Percentiles rank a stretch among this genome's conserved stretches.
Conservation (phyloP, 2,888 invertebrate genomes). For the Mesoligia furuncula region DNA sequence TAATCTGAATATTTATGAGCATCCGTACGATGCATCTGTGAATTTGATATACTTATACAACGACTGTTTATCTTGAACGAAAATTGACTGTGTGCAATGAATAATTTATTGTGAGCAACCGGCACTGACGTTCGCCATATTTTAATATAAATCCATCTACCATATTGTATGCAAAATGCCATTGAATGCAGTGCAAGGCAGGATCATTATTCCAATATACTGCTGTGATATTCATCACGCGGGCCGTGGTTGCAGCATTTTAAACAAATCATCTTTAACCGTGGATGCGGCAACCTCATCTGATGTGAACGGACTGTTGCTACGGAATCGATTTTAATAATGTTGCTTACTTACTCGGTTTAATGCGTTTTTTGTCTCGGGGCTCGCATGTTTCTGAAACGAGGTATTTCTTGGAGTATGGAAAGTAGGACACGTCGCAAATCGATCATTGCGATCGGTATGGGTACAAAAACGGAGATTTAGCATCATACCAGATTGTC, state of each 20-base stretch:
- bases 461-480: constrained; percentile 56
- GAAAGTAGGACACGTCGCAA: constrained; percentile 63
- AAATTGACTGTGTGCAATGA: constrained; percentile 89
- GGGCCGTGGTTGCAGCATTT: constrained; percentile 84
- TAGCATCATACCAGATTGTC: constrained; percentile 48
- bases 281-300: constrained; percentile 69
- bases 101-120: constrained; percentile 89
- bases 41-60: constrained; percentile 83
- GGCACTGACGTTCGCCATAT: constrained; percentile 89
- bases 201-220: constrained; percentile 90
- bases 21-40: constrained; percentile 76
- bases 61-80: constrained; percentile 84
- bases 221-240: constrained; percentile 89
- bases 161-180: constrained; percentile 91
- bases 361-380: constrained; percentile 68
- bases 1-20: constrained; percentile 89
- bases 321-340: constrained; percentile 64
- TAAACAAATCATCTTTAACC: constrained; percentile 90
- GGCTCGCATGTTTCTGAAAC: constrained; percentile 69
- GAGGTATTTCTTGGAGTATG: constrained; percentile 65
- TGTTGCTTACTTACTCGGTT: constrained; percentile 66
- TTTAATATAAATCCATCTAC: constrained; percentile 90
- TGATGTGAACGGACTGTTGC: constrained; percentile 72
- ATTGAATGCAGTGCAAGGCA: constrained; percentile 89
- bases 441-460: constrained; percentile 55